Conservation (phyloP, 2,113 vertebrate species). For the Beaufortia kweichowensis region DNA sequence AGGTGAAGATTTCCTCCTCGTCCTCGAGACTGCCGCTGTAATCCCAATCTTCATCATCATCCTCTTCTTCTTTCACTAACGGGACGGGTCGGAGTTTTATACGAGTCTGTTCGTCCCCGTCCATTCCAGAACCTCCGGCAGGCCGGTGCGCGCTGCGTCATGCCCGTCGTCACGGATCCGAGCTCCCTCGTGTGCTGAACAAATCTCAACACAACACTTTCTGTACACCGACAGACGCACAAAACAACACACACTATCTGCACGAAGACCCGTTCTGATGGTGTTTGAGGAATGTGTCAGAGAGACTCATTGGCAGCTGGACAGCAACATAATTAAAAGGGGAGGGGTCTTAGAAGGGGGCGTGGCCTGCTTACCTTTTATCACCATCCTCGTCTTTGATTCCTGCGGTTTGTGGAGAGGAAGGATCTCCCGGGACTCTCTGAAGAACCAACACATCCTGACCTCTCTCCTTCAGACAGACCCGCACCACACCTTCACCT, state of each 20-base stretch:
- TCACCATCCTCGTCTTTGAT: constrained; percentile 73
- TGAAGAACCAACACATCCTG: constrained; percentile 87
- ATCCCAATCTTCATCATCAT: constrained; percentile 49
- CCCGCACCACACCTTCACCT: constrained; percentile 77
- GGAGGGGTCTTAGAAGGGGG: not conserved
- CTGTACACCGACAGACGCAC: constrained; percentile 48
- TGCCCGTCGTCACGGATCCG: constrained; percentile 54
- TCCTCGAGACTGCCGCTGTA: constrained; percentile 55
- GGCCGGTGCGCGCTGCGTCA: constrained; percentile 48
- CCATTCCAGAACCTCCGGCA: constrained; percentile 73
- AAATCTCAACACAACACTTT: constrained; percentile 56
- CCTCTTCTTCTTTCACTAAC: constrained; percentile 70
- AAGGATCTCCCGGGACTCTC: constrained; percentile 83
- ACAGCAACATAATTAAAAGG: constrained; percentile 19
- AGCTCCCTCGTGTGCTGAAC: constrained; percentile 46
- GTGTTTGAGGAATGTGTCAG: constrained; percentile 55
- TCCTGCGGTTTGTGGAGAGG: constrained; percentile 77
- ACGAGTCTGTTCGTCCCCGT: constrained; percentile 72
- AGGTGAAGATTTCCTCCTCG: constrained; percentile 73
- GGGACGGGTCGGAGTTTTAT: constrained; percentile 72
- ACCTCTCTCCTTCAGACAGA: constrained; percentile 85
- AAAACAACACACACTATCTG: constrained; percentile 34
- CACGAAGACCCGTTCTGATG: constrained; percentile 69
- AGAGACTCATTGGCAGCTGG: constrained; percentile 40
- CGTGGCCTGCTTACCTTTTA: constrained; percentile 67